Evolutionary conservation across 2,797 vertebrate genomes (phyloP).

Genomic region (Cheirogaleus major): DNA sequence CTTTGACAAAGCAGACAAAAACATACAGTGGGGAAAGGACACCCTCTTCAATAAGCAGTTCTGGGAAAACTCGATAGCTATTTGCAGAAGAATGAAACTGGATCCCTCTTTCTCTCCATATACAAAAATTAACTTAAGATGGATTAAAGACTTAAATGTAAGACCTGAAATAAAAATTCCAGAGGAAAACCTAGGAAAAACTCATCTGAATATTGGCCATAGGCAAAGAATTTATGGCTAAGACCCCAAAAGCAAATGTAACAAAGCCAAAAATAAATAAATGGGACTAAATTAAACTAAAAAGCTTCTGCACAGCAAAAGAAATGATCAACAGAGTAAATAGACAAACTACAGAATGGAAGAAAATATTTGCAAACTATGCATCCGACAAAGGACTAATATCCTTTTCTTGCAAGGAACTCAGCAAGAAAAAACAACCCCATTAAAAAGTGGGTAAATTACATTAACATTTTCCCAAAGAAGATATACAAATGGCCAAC

Average conservation of each 20-base stretch:
- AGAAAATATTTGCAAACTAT: background rate
- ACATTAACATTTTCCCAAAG: background rate
- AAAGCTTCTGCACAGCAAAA: background rate
- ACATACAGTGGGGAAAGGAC: background rate
- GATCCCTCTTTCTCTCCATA: background rate
- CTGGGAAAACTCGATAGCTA: background rate
- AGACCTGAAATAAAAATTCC: background rate
- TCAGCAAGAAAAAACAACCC: background rate
- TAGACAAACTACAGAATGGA: background rate
- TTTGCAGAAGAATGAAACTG: background rate
- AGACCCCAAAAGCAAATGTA: background rate
- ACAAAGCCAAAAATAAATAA: background rate
- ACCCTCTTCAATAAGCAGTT: background rate
- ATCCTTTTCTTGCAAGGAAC: background rate
- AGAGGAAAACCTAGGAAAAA: background rate
- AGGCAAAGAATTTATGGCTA: background rate
- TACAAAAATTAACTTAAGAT: background rate
- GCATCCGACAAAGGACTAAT: background rate
- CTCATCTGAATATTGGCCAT: background rate
- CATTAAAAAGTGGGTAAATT: background rate
- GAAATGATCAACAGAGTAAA: too few relatives aligned
- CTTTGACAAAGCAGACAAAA: background rate
- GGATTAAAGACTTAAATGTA: background rate
- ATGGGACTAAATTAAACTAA: background rate
- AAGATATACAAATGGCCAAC: background rate